These are phyloP conservation scores for Procambarus virginalis DNA, from an alignment of 1,140 invertebrate genomes.

Conservation along the genomic window DNA sequence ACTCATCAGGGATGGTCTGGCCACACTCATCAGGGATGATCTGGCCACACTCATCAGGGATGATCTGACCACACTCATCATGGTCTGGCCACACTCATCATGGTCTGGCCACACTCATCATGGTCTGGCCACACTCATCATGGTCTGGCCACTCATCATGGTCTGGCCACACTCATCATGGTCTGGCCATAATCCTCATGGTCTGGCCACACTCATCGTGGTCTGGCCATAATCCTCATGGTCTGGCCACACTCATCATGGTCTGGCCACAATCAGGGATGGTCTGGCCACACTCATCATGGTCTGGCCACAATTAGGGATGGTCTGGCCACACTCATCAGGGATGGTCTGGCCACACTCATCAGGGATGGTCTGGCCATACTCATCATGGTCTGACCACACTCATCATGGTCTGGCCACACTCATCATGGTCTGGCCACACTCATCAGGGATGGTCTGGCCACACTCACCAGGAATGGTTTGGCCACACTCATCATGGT, in stretches of 20 bases:
- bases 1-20: no score
- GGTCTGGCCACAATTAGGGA: no score
- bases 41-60: not conserved
- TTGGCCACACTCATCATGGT: not conserved
- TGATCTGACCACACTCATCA: slow-evolving; percentile 48
- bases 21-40: slow-evolving; percentile 32
- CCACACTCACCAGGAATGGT: slow-evolving; percentile 23
- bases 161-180: not conserved
- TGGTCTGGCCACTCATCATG: slow-evolving; percentile 45
- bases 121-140: slow-evolving; percentile 46
- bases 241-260: not conserved
- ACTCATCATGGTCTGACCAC: slow-evolving; percentile 8
- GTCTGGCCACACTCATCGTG: slow-evolving; percentile 43
- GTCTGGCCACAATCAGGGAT: slow-evolving; percentile 44
- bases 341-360: no score
- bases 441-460: slow-evolving; percentile 24
- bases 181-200: no score
- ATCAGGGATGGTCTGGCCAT: slow-evolving; percentile 36
- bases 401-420: no score
- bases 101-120: not conserved
- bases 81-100: no score
- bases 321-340: no score
- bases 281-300: slow-evolving; percentile 48
- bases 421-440: no score
- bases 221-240: no score